Base-by-base conservation (phyloP, 2,888 invertebrate species). In the Thecocarcelia acutangulata region DNA sequence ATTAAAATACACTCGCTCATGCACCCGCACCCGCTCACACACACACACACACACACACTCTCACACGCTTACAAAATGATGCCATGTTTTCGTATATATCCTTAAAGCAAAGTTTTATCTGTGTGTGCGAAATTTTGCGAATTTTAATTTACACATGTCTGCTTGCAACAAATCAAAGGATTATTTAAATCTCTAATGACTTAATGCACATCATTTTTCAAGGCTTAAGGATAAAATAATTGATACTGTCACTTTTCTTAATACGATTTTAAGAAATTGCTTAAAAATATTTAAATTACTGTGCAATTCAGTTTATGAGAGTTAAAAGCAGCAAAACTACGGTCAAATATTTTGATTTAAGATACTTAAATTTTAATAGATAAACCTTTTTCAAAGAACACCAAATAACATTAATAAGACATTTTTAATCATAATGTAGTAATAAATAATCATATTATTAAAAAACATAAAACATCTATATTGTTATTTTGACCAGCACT, bases 161-260 rank as follows among this genome's bases (percentile, higher is more conserved):
- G 63, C 40, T 42, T 75, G 64, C 66, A 66, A 66, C 66, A 75
- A 75, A 52, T 66, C 75, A 75, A 75, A 58, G 58, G 75, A 75
- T 75, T 75, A 75, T 66, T 33, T 68, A 66, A 75, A 59, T 75
- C 66, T 52, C 66, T 50, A 50, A 50, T 66, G 75, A 59, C 19
- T 75, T 66, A 15, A 19, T 59, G 66, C 5, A 59, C 19, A 42
- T 48, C 33, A 56, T 12, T 44, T 66, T 58, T 24, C 5, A 37
- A 33, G 33, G 19, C 28, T 42, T 61, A 21, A 12, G 19, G 19
- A 24, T 48, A 19, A 48, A 15, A 37, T 33, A 9, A 33, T 1
- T 54, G 54, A 13, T 37, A 74, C 4, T 33, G 54, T 63, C 19
- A 40, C 28, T 52, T 52, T 11, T 8, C 24, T 37, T 37, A 58